These are phyloP conservation scores for Steinernema hermaphroditum DNA, from an alignment of 2,888 invertebrate genomes.

Conservation along the genomic window DNA sequence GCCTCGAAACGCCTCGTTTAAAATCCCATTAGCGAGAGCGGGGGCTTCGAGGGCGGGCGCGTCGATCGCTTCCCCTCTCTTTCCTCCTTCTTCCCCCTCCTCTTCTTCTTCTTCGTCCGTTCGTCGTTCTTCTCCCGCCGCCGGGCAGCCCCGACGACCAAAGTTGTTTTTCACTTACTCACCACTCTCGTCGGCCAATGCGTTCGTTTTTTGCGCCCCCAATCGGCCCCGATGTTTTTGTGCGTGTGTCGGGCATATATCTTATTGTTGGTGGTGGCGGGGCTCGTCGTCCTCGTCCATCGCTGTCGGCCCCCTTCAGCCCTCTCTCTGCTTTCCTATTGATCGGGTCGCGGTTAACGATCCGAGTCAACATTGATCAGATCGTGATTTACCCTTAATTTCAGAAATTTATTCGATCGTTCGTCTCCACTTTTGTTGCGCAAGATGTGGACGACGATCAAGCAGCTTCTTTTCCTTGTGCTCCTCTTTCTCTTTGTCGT, in stretches of 20 bases:
- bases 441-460: constrained; percentile 13
- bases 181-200: background rate
- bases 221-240: constrained; percentile 11
- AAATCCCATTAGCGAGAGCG: constrained; percentile 23
- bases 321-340: background rate
- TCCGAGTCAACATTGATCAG: too few species aligned
- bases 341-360: background rate
- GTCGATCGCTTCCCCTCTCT: background rate
- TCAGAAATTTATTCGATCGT: background rate
- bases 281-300: background rate
- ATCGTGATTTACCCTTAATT: background rate
- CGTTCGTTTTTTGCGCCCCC: background rate
- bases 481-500: background rate
- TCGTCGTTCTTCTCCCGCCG: background rate
- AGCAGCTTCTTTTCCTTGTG: background rate
- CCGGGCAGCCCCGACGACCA: background rate
- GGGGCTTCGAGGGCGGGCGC: background rate
- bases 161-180: constrained; percentile 28
- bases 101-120: background rate
- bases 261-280: constrained; percentile 1
- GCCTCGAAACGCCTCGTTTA: constrained; percentile 4
- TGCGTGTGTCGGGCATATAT: constrained; percentile 1
- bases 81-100: background rate
- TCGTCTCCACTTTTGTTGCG: constrained; percentile 3
- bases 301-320: background rate